Evolutionary conservation across 2,888 invertebrate genomes (phyloP).

Genomic region (Campaea margaritaria): DNA sequence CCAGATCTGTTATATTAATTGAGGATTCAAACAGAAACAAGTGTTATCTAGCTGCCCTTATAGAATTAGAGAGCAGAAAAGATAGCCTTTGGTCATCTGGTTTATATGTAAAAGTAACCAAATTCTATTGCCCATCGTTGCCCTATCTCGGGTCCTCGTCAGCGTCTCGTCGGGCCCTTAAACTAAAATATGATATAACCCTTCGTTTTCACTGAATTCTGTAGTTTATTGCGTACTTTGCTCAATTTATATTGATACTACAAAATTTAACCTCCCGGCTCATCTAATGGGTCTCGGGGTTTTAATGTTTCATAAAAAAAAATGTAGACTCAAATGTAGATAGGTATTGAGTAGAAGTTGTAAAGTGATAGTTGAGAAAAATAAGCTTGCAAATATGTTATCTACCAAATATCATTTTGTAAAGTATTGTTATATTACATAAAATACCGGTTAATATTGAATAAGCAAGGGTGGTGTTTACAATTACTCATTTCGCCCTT

Average conservation of each 20-base stretch:
- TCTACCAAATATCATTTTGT: background rate
- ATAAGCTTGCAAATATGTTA: background rate
- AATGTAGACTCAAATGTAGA: too few relatives aligned
- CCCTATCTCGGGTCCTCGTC: conserved; percentile 10
- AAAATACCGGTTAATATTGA: conserved; percentile 1
- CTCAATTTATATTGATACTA: conserved; percentile 38
- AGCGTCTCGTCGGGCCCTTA: conserved; percentile 6
- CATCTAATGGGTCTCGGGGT: conserved; percentile 29
- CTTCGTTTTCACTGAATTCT: conserved; percentile 30
- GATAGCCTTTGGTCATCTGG: background rate
- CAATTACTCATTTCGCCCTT: conserved; percentile 4
- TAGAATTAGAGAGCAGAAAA: background rate
- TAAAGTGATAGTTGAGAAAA: too few relatives aligned
- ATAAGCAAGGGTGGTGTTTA: conserved; percentile 7
- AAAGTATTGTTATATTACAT: background rate
- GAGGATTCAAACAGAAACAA: too few relatives aligned
- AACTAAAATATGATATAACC: conserved; percentile 27
- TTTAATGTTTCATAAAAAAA: conserved; percentile 35
- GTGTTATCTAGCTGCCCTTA: too few relatives aligned
- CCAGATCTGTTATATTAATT: too few relatives aligned
- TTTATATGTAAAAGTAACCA: conserved; percentile 15
- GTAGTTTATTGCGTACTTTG: conserved; percentile 34
- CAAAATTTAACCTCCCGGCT: conserved; percentile 22
- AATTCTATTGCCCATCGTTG: conserved; percentile 10
- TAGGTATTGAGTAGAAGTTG: too few relatives aligned